Percentiles rank a stretch among this genome's conserved stretches.
phyloP scores from a whole-genome alignment of 2,797 vertebrate species.

The Garrulus glandarius region DNA sequence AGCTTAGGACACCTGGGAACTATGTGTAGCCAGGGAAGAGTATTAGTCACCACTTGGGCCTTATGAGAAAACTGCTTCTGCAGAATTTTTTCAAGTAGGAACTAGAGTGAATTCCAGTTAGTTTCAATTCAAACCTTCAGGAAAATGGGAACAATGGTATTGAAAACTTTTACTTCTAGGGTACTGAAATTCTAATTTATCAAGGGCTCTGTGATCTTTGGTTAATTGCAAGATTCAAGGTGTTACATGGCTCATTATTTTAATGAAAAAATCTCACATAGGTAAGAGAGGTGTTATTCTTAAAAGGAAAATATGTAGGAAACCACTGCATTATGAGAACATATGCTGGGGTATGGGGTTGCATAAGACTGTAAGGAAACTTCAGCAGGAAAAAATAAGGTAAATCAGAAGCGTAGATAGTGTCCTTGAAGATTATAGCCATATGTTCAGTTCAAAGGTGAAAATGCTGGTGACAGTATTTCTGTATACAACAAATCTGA shows the following conservation, averaged over 20 bases:
- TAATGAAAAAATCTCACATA: neutral
- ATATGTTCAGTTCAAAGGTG: neutral
- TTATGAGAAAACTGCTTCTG: neutral
- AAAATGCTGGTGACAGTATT: neutral
- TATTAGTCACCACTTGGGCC: neutral
- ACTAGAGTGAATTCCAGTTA: rapidly evolving
- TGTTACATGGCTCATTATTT: slow-evolving; percentile 8
- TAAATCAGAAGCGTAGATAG: neutral
- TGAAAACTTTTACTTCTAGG: neutral
- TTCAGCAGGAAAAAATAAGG: neutral
- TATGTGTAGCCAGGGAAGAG: neutral
- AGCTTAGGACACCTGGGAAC: neutral
- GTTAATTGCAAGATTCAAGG: slow-evolving; percentile 7
- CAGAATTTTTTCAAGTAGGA: neutral
- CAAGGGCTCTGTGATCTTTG: neutral
- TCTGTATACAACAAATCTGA: neutral
- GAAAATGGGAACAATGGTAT: neutral
- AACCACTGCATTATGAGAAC: neutral
- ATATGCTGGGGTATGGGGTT: neutral
- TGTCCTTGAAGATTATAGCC: neutral
- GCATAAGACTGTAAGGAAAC: neutral
- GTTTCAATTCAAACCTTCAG: neutral
- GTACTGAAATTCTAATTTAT: neutral
- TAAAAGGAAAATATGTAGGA: neutral
- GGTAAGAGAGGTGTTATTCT: neutral